Evolutionary conservation across 2,797 vertebrate species (phyloP), one percentile per base, ranked within the genome.

Genomic region (Diplodus sargus): DNA sequence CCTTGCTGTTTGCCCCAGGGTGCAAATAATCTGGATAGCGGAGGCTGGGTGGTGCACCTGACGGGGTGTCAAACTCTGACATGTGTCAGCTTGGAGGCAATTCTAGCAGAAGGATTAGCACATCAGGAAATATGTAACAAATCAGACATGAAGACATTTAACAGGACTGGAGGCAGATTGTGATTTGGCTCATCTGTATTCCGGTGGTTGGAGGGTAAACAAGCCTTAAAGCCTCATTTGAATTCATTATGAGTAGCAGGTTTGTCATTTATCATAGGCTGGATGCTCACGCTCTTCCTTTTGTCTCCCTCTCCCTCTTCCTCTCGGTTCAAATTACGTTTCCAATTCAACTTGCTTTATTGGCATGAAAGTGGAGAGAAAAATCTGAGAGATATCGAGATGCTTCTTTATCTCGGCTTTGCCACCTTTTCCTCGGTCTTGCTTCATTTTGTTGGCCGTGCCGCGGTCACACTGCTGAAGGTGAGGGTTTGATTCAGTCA

Each of bases 361-460:
- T 68, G 66, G 52, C 81, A 34, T 66, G 68, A 58, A 83, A 79
- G 66, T 72, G 47, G 60, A 66, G 53, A 53, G 14, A 28, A 60
- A 76, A 59, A 28, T 45, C 42, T 1, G 15, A 47, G 34, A 70
- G 15, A 60, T 3, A 20, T 54, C 2, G 6, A 39, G 8, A 51
- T 60, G 45, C 61, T 18, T 56, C 34, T 23, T 8, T 23, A 10
- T 49, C 68, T 59, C 53, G 30, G 57, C 34, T 3, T 53, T 58
- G 53, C 52, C 17, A 6, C 52, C 28, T 34, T 47, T 47, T 62
- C 63, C 59, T 53, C 5, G 0, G 4, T 42, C 5, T 59, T 60
- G 51, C 62, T 49, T 65, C 20, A 8, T 20, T 62, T 60, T 56
- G 47, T 53, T 15, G 67, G 43, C 70, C 66, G n/a, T 64, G 8